Evolutionary conservation across 2,888 invertebrate species (phyloP), one percentile per base, ranked within the genome.

Genomic region (Lepidonotus clava): DNA sequence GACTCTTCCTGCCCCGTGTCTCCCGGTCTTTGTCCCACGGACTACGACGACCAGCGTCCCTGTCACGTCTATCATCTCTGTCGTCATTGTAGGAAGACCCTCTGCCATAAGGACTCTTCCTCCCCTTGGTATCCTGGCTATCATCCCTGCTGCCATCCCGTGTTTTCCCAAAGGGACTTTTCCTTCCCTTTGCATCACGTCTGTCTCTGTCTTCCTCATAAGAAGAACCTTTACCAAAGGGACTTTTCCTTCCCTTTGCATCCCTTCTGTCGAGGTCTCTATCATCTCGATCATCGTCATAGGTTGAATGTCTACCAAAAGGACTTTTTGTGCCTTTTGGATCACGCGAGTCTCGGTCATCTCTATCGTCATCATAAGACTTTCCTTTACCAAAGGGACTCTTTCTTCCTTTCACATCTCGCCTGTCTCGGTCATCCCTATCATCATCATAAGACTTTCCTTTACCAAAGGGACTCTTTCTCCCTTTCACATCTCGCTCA

Each of bases 401-500:
- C 40, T 83, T 83, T 32, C 83, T 1, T 18, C 40, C 77, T 11
- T 76, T n/a, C 38, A 40, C 83, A 11, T 32, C 51, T 8, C 38
- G 36, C 4, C 28, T 32, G 18, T 24, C 41, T 83, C 24, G 28
- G 32, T 46, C 41, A 83, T 32, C 32, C 24, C 83, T 83, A 21
- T 83, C 51, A 28, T 51, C 24, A 38, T 76, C n/a, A 18, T n/a
- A n/a, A 8, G 76, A 40, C 14, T 2, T 28, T 67, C n/a, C 14
- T 67, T 67, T 53, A 53, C 11, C 18, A 40, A 11, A 77, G 51
- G 83, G 83, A 83, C 84, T 84, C 32, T 84, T 84, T 32, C 84
- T 56, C 2, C 38, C 38, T n/a, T 84, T 34, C 21, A 46, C 51
- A 21, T 34, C 18, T 5, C 51, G 18, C 18, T 36, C 41, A n/a